A percentile compares a stretch with the other conserved stretches of the same genome.
Conservation (phyloP, 30 jellyfish, hydroid and myxozoan genomes). For the Hydractinia symbiolongicarpus region DNA sequence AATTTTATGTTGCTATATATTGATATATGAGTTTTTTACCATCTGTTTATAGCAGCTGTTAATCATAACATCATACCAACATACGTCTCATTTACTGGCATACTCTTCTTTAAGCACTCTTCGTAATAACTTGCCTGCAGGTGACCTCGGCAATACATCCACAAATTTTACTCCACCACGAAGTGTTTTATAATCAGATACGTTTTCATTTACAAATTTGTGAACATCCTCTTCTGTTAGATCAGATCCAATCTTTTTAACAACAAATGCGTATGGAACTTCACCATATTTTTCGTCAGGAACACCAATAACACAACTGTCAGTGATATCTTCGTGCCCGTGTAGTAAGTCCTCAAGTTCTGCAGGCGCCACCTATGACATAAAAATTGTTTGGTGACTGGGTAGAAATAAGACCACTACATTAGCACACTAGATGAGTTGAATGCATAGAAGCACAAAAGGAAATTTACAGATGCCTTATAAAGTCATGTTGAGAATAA, state of each 20-base stretch:
- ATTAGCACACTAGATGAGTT: too few species aligned
- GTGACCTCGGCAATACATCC: conserved; percentile 63
- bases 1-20: too few species aligned
- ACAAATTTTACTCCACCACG: conserved; percentile 87
- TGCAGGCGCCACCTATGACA: conserved; percentile 77
- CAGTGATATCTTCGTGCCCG: conserved; percentile 58
- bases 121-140: conserved; percentile 76
- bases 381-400: too few species aligned
- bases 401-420: too few species aligned
- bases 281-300: conserved; percentile 85
- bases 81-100: not conserved
- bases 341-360: conserved; percentile 75
- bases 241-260: conserved; percentile 26
- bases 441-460: too few species aligned
- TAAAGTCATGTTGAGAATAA: too few species aligned
- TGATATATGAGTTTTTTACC: too few species aligned
- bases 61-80: too few species aligned
- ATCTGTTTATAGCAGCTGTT: too few species aligned
- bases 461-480: too few species aligned
- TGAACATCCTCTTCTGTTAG: conserved; percentile 52
- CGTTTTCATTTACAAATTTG: conserved; percentile 34
- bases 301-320: conserved; percentile 81
- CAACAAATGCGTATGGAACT: conserved; percentile 64
- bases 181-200: conserved; percentile 59
- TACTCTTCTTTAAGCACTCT: conserved; percentile 52